A percentile compares a stretch with the other conserved stretches of the same genome.
phyloP scores from a whole-genome alignment of 1,140 invertebrate genomes.

The Brachionus rubens region DNA sequence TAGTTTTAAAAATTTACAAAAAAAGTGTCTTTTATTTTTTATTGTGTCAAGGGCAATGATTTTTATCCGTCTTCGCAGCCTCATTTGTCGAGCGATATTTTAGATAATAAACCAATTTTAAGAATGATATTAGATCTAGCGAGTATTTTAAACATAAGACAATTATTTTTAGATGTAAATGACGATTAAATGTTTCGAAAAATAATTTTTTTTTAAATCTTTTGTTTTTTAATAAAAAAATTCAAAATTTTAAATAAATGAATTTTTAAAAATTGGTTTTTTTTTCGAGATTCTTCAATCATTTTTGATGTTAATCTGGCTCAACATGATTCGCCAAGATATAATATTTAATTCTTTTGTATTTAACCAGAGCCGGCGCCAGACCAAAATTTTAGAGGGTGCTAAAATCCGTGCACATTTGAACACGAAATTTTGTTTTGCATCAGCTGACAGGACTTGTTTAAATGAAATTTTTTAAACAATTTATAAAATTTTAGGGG shows the following conservation, averaged over 20 bases:
- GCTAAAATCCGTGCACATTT: too few relatives aligned
- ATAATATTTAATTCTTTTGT: too few relatives aligned
- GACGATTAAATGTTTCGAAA: background rate
- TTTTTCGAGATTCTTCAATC: too few relatives aligned
- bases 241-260: background rate
- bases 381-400: too few relatives aligned
- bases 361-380: too few relatives aligned
- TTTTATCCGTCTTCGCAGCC: conserved; percentile 41
- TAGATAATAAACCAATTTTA: conserved; percentile 7
- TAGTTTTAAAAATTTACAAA: background rate
- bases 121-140: conserved; percentile 30
- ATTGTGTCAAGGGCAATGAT: background rate
- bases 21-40: conserved; percentile 54
- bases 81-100: conserved; percentile 23
- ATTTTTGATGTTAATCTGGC: too few relatives aligned
- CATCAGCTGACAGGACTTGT: too few relatives aligned
- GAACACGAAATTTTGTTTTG: too few relatives aligned
- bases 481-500: too few relatives aligned
- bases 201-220: background rate
- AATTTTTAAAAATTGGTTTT: too few relatives aligned
- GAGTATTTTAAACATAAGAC: conserved; percentile 8
- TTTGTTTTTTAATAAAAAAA: background rate
- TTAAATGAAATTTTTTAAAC: too few relatives aligned
- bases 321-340: too few relatives aligned
- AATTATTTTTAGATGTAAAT: conserved; percentile 35